Evolutionary conservation across 2,888 invertebrate species (phyloP).

Genomic region (Platerodrilus igneus): DNA sequence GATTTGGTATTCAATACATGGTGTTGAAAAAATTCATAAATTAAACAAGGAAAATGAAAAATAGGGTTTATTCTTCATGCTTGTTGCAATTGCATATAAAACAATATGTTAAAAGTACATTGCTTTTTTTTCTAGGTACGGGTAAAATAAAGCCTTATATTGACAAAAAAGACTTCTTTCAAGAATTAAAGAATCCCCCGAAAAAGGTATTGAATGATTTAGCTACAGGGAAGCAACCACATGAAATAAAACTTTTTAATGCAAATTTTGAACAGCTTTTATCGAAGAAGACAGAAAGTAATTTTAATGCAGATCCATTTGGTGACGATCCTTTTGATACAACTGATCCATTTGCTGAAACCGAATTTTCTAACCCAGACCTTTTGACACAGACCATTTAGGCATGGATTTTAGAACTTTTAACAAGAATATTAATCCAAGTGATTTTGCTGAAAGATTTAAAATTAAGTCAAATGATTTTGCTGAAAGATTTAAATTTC

Average conservation of each 20-base stretch:
- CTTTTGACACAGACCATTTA: slow-evolving; percentile 55
- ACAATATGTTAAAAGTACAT: not conserved
- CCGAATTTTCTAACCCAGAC: slow-evolving; percentile 57
- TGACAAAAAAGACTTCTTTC: slow-evolving; percentile 94
- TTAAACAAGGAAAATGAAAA: too few relatives aligned
- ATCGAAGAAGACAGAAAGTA: slow-evolving; percentile 29
- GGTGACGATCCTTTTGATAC: slow-evolving; percentile 72
- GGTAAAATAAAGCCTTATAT: slow-evolving; percentile 88
- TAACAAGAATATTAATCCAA: slow-evolving; percentile 32
- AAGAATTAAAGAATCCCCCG: slow-evolving; percentile 90
- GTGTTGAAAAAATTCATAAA: too few relatives aligned
- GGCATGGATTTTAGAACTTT: slow-evolving; percentile 34
- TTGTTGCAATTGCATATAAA: too few relatives aligned
- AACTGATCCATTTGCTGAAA: slow-evolving; percentile 61
- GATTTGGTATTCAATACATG: too few relatives aligned
- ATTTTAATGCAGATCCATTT: slow-evolving; percentile 59
- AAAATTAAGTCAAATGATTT: slow-evolving; percentile 38
- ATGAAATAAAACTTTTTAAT: slow-evolving; percentile 25
- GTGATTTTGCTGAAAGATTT: slow-evolving; percentile 36
- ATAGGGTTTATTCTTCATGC: too few relatives aligned
- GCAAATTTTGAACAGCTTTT: slow-evolving; percentile 32
- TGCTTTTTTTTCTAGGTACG: slow-evolving; percentile 56
- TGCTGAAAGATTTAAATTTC: slow-evolving; percentile 28
- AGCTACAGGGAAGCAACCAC: slow-evolving; percentile 44
- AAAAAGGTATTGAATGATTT: slow-evolving; percentile 89